These are phyloP conservation scores for Osmoderma eremita DNA, from an alignment of 2,888 invertebrate species.

Conservation along the genomic window DNA sequence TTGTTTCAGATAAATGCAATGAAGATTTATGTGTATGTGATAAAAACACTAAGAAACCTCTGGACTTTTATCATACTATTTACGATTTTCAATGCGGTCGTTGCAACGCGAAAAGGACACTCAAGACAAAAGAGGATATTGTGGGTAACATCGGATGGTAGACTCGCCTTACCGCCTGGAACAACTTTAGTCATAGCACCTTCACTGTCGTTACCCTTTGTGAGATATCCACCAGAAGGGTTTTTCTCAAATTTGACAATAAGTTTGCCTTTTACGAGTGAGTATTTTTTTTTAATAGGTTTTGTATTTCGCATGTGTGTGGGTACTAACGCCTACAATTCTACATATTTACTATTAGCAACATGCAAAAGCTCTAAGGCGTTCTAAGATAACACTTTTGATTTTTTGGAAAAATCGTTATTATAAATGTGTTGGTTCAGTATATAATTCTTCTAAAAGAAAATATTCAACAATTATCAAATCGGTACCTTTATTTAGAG, in stretches of 20 bases:
- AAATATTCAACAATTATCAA: too few species aligned
- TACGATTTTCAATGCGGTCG: slow-evolving; percentile 24
- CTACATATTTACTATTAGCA: too few species aligned
- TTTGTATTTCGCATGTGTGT: too few species aligned
- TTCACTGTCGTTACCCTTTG: slow-evolving; percentile 83
- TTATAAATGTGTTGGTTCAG: too few species aligned
- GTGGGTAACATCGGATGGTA: slow-evolving; percentile 87
- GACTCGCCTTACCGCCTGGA: slow-evolving; percentile 85
- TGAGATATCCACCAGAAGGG: slow-evolving; percentile 85
- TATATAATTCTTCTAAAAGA: too few species aligned
- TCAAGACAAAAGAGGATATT: slow-evolving; percentile 84
- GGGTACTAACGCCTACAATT: too few species aligned
- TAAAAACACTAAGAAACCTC: slow-evolving; percentile 27
- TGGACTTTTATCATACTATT: slow-evolving; percentile 22
- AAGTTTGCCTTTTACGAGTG: slow-evolving; percentile 86
- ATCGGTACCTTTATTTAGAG: too few species aligned
- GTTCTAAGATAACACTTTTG: too few species aligned
- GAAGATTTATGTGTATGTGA: slow-evolving; percentile 39
- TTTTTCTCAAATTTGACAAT: slow-evolving; percentile 86
- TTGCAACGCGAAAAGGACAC: slow-evolving; percentile 63
- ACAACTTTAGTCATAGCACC: slow-evolving; percentile 83
- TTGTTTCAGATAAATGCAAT: slow-evolving; percentile 40
- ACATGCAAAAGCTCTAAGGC: too few species aligned
- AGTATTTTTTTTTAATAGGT: slow-evolving; percentile 64
- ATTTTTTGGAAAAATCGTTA: too few species aligned